Evolutionary conservation across 2,797 vertebrate genomes (phyloP), one percentile per base, ranked within the genome.

Genomic region (Phalloptychus januarius): DNA sequence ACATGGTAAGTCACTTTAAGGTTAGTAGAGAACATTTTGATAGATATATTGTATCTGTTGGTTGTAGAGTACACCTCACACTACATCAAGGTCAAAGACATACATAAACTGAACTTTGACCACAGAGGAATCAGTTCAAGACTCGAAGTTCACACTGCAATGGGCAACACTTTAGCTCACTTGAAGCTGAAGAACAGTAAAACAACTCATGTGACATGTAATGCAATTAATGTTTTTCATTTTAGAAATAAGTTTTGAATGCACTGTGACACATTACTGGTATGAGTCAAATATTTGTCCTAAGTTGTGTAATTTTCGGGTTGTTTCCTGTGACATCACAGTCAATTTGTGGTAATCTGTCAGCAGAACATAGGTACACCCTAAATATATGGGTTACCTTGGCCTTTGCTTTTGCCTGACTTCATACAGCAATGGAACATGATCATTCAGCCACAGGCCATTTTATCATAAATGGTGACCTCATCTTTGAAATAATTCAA

Each of bases 401-500:
- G 65, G 65, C 20, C 40, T 28, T 70, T 28, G n/a, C 67, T 45
- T 42, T 70, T 12, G n/a, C 1, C 42, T 70, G 67, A 70, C 42
- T 45, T 58, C 38, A 42, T 25, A 16, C 48, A 25, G 20, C 3
- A 52, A 12, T 31, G 54, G n/a, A 23, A 8, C 18, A 45, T 31
- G 20, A 31, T 33, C 56, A 75, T 42, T 33, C 23, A 45, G 12
- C 69, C 46, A n/a, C 36, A 56, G 38, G 18, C 52, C n/a, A n/a
- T n/a, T n/a, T n/a, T 58, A 25, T n/a, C 36, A 18, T 71, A 70
- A 70, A 44, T 25, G 5, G 3, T 31, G n/a, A 77, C 8, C 38
- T 77, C n/a, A 65, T 75, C 16, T 63, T 46, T 65, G 31, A 65
- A 58, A n/a, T 46, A 65, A 67, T 11, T 67, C 28, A 40, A 76